A percentile compares a stretch with the other conserved stretches of the same genome.
Conservation (phyloP, 2,888 invertebrate genomes). For the Drosophila percnosoma region DNA sequence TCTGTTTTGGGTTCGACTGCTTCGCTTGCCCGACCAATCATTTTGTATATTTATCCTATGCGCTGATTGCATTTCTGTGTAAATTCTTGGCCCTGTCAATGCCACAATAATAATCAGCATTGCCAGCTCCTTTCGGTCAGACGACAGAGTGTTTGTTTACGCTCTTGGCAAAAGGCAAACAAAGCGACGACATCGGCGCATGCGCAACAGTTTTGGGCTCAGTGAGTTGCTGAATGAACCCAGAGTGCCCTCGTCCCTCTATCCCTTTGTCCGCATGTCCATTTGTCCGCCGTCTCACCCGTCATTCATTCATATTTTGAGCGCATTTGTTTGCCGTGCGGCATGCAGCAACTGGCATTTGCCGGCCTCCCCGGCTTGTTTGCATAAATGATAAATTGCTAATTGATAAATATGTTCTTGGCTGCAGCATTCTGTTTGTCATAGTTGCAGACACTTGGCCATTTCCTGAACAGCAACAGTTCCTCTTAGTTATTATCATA, state of each 20-base stretch:
- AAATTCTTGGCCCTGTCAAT: slow-evolving; percentile 56
- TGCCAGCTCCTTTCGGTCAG: slow-evolving; percentile 26
- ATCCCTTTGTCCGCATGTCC: not conserved
- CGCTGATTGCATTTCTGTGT: slow-evolving; percentile 78
- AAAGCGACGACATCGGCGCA: slow-evolving; percentile 45
- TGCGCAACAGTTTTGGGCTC: slow-evolving; percentile 58
- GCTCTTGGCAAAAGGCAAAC: slow-evolving; percentile 52
- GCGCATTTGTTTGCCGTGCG: slow-evolving; percentile 47
- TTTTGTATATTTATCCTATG: slow-evolving; percentile 64
- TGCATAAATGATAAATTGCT: slow-evolving; percentile 70
- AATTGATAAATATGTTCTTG: slow-evolving; percentile 66
- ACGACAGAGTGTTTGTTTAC: slow-evolving; percentile 50
- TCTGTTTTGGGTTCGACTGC: slow-evolving; percentile 3
- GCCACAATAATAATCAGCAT: slow-evolving; percentile 37
- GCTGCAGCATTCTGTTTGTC: not conserved
- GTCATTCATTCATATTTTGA: slow-evolving; percentile 38
- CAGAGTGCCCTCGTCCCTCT: not conserved
- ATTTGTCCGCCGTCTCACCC: not conserved
- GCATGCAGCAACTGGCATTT: slow-evolving; percentile 30
- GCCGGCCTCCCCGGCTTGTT: slow-evolving; percentile 52
- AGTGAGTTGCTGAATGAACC: slow-evolving; percentile 46
- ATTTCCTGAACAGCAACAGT: not conserved
- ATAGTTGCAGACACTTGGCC: not conserved
- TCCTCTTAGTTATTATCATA: not conserved
- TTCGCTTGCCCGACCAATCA: slow-evolving; percentile 13